phyloP scores from a whole-genome alignment of 2,888 invertebrate species.

The Gerris lacustris region DNA sequence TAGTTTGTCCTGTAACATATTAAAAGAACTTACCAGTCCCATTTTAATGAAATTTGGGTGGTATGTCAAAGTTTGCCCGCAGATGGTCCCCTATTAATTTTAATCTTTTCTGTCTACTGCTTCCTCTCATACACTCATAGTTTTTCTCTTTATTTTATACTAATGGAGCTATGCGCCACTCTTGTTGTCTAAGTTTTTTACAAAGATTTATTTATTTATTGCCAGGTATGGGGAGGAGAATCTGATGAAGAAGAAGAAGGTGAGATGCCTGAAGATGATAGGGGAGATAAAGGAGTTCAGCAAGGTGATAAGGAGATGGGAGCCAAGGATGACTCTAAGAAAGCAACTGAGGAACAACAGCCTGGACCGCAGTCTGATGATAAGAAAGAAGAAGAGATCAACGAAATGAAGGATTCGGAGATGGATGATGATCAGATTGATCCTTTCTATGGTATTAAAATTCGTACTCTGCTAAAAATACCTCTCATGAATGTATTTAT shows the following conservation, averaged over 20 bases:
- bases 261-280: conserved; percentile 42
- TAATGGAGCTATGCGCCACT: too few species aligned
- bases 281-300: conserved; percentile 47
- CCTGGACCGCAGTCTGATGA: conserved; percentile 44
- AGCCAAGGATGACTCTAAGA: conserved; percentile 54
- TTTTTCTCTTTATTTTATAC: too few species aligned
- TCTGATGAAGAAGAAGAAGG: conserved; percentile 61
- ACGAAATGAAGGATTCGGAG: conserved; percentile 70
- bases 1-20: too few species aligned
- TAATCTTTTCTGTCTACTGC: too few species aligned
- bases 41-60: too few species aligned
- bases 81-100: too few species aligned
- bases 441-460: conserved; percentile 57
- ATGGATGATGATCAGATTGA: conserved; percentile 68
- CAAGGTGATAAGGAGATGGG: conserved; percentile 58
- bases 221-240: conserved; percentile 44
- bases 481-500: conserved; percentile 4
- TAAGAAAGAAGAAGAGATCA: conserved; percentile 56
- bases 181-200: too few species aligned
- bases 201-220: conserved; percentile 2
- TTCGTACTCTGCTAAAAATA: neutral
- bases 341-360: conserved; percentile 44
- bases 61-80: too few species aligned
- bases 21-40: too few species aligned
- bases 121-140: too few species aligned